phyloP scores from a whole-genome alignment of 2,113 vertebrate genomes.

The Procavia capensis region DNA sequence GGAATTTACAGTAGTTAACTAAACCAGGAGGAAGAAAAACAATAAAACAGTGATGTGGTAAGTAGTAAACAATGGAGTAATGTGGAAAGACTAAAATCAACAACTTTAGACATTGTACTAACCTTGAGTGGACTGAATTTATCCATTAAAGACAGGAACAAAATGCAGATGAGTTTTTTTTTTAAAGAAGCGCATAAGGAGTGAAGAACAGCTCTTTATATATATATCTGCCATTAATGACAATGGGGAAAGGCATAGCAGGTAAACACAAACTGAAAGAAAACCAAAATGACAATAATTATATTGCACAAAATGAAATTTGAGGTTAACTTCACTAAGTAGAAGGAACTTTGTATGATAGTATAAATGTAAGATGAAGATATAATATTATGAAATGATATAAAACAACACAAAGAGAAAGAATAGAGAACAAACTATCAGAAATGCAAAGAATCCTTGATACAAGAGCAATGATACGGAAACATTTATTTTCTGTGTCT shows the following conservation, averaged over 20 bases:
- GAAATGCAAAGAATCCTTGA: not conserved
- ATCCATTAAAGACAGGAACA: not conserved
- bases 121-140: not conserved
- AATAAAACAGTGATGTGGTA: not conserved
- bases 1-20: constrained; percentile 6
- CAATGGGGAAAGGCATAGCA: not conserved
- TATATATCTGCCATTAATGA: not conserved
- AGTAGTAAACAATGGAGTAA: not conserved
- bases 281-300: not conserved
- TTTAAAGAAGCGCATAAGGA: not conserved
- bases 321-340: not conserved
- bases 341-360: not conserved
- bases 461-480: not conserved
- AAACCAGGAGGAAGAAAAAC: constrained; percentile 35
- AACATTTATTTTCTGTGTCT: not conserved
- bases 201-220: not conserved
- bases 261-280: not conserved
- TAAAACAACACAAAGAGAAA: not conserved
- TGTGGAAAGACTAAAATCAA: not conserved
- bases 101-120: not conserved
- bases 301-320: not conserved
- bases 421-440: not conserved
- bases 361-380: not conserved
- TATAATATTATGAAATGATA: not conserved
- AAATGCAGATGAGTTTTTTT: not conserved